Conservation (phyloP, 2,888 invertebrate species). For the Drosophila conformis region DNA sequence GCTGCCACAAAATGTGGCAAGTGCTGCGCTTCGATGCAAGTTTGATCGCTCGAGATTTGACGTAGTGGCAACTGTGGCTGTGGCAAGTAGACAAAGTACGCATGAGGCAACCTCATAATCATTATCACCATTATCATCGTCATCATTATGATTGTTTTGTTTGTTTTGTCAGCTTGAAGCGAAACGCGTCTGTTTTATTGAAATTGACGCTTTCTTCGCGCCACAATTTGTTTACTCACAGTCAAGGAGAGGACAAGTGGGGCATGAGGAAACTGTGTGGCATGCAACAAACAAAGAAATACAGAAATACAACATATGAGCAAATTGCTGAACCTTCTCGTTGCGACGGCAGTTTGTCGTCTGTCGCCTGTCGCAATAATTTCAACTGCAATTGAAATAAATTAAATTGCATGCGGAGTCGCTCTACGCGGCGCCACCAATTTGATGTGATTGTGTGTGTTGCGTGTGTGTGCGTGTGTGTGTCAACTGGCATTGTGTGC, state of each 20-base stretch:
- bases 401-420: constrained; percentile 75
- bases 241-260: not conserved
- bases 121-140: constrained; percentile 19
- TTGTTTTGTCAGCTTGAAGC: constrained; percentile 1
- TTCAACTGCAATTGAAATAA: constrained; percentile 77
- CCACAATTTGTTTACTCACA: constrained; percentile 72
- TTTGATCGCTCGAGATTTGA: constrained; percentile 34
- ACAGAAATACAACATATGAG: constrained; percentile 34
- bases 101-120: constrained; percentile 14
- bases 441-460: constrained; percentile 53
- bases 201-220: constrained; percentile 73
- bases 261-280: not conserved
- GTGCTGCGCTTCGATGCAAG: constrained; percentile 32
- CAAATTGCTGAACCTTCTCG: constrained; percentile 56
- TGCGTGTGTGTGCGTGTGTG: constrained; percentile 40
- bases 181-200: constrained; percentile 76
- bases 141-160: constrained; percentile 12
- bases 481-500: constrained; percentile 51
- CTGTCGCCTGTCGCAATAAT: constrained; percentile 69
- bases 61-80: constrained; percentile 34
- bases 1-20: constrained; percentile 3
- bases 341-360: constrained; percentile 64
- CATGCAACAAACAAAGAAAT: constrained; percentile 37
- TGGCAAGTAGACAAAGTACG: constrained; percentile 45
- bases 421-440: constrained; percentile 40